Evolutionary conservation across 2,797 vertebrate genomes (phyloP), one percentile per base, ranked within the genome.

Genomic region (Chloroceryle inda): DNA sequence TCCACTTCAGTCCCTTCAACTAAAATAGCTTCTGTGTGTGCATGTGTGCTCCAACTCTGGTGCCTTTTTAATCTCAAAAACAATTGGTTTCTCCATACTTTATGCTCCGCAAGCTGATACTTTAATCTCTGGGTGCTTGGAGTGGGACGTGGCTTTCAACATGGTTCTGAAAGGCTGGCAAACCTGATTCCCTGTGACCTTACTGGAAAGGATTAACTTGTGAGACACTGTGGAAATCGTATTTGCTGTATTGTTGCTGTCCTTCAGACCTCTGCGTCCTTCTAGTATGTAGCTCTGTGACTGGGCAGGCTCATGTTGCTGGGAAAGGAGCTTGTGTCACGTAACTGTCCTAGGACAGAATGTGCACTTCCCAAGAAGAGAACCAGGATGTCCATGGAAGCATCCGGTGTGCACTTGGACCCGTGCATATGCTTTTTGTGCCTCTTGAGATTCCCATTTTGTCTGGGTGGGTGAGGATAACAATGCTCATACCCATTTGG

Each of bases 361-460:
- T 2, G 2, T 4, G 1, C 3, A 1, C 13, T 85, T 77, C 59
- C 7, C 31, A 49, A 38, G 59, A 26, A 15, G 10, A 50, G 26
- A 26, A 24, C 0, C 11, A 63, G 75, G 44, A 75, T 90, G 81
- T 88, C 62, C 13, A 2, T 20, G 29, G 23, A 53, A 35, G 38
- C 11, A 9, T 7, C 14, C 0, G 0, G n/a, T 22, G 7, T n/a
- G 31, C 52, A 61, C 40, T 62, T 62, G 18, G 74, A 61, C 38
- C 47, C 2, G 3, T 72, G 82, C 0, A 0, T 38, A 10, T 13
- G 37, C 31, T 64, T 73, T 73, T 49, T 26, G 3, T 37, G 13
- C 22, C 11, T 76, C 64, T 35, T 55, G 27, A 80, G n/a, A 42
- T 64, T 72, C 16, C 45, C 31, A 11, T 73, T 40, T 61, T 80